Base-by-base conservation (phyloP, 2,113 vertebrate species). In the Vulpes vulpes region DNA sequence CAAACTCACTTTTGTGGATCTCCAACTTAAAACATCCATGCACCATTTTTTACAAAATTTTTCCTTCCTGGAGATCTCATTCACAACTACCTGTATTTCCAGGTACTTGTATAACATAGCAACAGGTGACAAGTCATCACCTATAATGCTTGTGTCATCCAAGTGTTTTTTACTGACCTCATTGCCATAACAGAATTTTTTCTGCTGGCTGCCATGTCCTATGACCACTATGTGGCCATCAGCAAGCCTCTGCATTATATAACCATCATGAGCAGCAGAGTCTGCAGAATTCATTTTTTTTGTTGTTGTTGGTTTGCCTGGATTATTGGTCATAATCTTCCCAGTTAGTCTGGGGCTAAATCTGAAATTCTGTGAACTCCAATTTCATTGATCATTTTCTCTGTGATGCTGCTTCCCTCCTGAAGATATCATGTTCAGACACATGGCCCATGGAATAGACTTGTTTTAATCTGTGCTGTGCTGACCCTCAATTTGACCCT, bases 171-270 rank as follows among this genome's bases (percentile, higher is more conserved):
- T 84, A 86, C 85, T n/a, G 87, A 97, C 85, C 76, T 97, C 51
- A 43, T 84, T 53, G 81, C 59, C 80, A 60, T 83, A 49, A 80
- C 95, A 5, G 38, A 38, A 27, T 98, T 98, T 88, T 73, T 97
- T 38, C 91, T 98, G 2, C 57, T 98, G 1, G 89, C 97, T 4
- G 84, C 51, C 62, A 98, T 98, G 98, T 98, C 97, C 55, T 98
- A 97, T 27, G 98, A 98, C 49, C 78, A 88, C 1, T 97, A 98
- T 5, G 64, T 96, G 8, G 98, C 97, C 60, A 97, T 96, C 82
- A 96, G 94, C 67, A 96, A 96, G 55, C 96, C 94, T 6, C 20
- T 95, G 11, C 79, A 96, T 60, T 74, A 74, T 74, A 22, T 74
- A 22, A 74, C 71, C 11, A 43, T 74, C 38, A 43, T 74, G 71